phyloP scores from a whole-genome alignment of 2,888 invertebrate species.

The Charanyca ferruginea region DNA sequence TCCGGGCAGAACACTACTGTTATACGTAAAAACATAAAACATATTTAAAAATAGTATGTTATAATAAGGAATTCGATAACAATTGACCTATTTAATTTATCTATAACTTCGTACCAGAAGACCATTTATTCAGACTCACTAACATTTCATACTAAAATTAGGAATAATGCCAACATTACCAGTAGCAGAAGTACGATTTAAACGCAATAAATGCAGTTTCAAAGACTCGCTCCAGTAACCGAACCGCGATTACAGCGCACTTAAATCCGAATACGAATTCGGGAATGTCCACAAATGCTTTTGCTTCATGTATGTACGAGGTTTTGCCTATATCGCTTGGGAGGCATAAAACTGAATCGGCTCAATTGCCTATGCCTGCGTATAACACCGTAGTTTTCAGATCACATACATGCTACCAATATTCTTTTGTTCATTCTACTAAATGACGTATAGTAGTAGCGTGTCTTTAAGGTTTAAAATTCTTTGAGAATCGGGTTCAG shows the following conservation, averaged over 20 bases:
- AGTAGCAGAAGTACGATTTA: constrained; percentile 15
- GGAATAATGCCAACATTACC: constrained; percentile 24
- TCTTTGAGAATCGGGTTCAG: background rate
- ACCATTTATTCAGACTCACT: background rate
- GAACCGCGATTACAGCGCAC: constrained; percentile 36
- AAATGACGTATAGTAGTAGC: constrained; percentile 50
- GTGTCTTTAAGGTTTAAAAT: constrained; percentile 35
- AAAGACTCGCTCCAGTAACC: constrained; percentile 20
- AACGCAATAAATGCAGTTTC: constrained; percentile 17
- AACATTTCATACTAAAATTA: constrained; percentile 1
- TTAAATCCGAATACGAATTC: constrained; percentile 44
- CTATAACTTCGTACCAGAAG: no score
- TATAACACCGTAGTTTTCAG: constrained; percentile 79
- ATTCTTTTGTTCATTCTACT: constrained; percentile 65
- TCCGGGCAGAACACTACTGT: no score
- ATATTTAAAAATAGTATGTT: no score
- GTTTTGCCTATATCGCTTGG: constrained; percentile 72
- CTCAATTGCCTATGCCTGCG: constrained; percentile 75
- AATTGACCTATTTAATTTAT: background rate
- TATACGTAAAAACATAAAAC: no score
- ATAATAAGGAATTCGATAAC: no score
- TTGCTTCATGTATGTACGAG: constrained; percentile 56
- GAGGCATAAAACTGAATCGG: constrained; percentile 82
- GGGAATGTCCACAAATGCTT: constrained; percentile 36
- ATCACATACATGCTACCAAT: constrained; percentile 72